Evolutionary conservation across 64 coral and sea anemone genomes (phyloP).

Genomic region (Dendrophyllia cribrosa): DNA sequence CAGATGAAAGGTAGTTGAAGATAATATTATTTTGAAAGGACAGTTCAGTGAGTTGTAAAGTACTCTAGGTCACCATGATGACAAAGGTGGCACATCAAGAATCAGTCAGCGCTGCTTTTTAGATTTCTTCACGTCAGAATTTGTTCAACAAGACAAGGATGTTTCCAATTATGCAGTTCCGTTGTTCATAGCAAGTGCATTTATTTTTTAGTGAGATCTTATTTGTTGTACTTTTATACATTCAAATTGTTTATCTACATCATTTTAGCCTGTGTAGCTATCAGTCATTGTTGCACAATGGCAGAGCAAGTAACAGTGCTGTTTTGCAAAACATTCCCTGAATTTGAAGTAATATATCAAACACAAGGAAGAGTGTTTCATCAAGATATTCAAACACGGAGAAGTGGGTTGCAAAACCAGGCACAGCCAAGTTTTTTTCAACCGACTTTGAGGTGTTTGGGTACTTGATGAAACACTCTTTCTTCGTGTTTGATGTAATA

Average conservation of each 20-base stretch:
- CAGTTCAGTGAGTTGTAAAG: not conserved
- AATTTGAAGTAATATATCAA: too few relatives aligned
- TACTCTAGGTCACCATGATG: not conserved
- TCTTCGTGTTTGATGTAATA: too few relatives aligned
- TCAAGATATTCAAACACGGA: too few relatives aligned
- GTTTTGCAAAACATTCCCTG: too few relatives aligned
- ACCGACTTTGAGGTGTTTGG: too few relatives aligned
- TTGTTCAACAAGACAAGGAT: not conserved
- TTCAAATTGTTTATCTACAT: not conserved
- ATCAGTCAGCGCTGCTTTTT: not conserved
- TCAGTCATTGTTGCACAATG: too few relatives aligned
- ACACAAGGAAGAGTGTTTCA: too few relatives aligned
- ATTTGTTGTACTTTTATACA: slow-evolving; percentile 36
- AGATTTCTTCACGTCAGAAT: not conserved
- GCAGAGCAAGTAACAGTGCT: too few relatives aligned
- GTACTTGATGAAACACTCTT: too few relatives aligned
- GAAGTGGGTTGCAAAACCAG: too few relatives aligned
- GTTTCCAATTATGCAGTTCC: not conserved
- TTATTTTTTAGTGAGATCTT: not conserved
- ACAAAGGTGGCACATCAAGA: not conserved
- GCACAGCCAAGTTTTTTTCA: too few relatives aligned
- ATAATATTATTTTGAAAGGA: not conserved
- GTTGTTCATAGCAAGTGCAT: not conserved
- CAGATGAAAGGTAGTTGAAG: not conserved
- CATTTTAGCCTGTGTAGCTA: not conserved